Evolutionary conservation across 2,888 invertebrate genomes (phyloP), one percentile per base, ranked within the genome.

Genomic region (Steinernema carpocapsae): DNA sequence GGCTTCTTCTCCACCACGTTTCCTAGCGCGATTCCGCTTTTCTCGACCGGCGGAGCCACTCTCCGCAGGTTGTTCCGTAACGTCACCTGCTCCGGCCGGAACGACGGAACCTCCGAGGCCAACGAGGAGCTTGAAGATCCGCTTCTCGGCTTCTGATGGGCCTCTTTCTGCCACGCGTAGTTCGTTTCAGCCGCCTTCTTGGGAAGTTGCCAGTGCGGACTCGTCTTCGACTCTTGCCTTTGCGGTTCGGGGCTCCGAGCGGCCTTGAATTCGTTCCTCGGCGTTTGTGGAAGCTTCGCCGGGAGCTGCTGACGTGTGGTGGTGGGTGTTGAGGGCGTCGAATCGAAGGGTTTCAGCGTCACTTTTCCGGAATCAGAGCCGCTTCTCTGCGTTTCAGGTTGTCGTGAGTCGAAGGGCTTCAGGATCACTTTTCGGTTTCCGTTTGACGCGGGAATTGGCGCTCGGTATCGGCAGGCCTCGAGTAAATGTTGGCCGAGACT

Each of bases 91-190:
- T 56, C 24, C 22, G 22, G 56, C 26, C 6, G 56, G 22, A 56
- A 24, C 1, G 26, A 22, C n/a, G n/a, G n/a, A n/a, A n/a, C n/a
- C n/a, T 56, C 56, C 17, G 56, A 56, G 6, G 24, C 3, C n/a
- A n/a, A n/a, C 22, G 26, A 56, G 4, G 56, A 56, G 56, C 56
- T 56, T 17, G 56, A 4, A 17, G 56, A 56, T 24, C 26, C 56
- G 26, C 24, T 56, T 56, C 56, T 22, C 6, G 56, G 26, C 26
- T 22, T 56, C 26, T 26, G 56, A 26, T 26, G 7, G 43, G 7
- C 26, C 6, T 48, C n/a, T 19, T 48, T 48, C 56, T 56, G 56
- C 56, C 56, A 56, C 26, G 56, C 56, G 26, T 56, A 56, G 26
- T 26, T 56, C 4, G 56, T 7, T 17, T 56, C 6, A 4, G 56